phyloP scores from a whole-genome alignment of 2,888 invertebrate genomes.

The Punctoribates punctum region DNA sequence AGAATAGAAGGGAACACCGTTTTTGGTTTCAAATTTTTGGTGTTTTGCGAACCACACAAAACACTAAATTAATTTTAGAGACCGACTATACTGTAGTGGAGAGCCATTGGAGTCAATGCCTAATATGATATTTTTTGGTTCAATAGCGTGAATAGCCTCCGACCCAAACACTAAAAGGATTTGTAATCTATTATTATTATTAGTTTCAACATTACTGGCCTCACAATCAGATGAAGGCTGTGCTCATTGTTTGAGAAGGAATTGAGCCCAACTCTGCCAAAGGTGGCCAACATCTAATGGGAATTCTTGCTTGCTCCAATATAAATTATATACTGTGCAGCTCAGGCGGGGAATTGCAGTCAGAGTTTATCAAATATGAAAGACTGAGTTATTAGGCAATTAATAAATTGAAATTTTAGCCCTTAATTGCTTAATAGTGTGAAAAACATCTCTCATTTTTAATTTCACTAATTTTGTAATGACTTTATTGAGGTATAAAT shows the following conservation, averaged over 20 bases:
- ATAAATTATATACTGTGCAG: too few relatives aligned
- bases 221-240: not conserved
- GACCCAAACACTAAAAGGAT: conserved; percentile 2
- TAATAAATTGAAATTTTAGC: not conserved
- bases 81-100: conserved; percentile 3
- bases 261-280: not conserved
- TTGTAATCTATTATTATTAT: conserved; percentile 34
- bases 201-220: not conserved
- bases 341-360: too few relatives aligned
- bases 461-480: not conserved
- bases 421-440: not conserved
- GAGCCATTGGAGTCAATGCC: not conserved
- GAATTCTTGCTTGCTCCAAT: too few relatives aligned
- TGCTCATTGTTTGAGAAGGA: not conserved
- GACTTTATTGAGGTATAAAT: too few relatives aligned
- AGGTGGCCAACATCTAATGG: too few relatives aligned
- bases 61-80: conserved; percentile 13
- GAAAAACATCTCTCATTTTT: not conserved
- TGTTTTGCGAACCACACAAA: not conserved
- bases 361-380: too few relatives aligned
- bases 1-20: too few relatives aligned
- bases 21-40: conserved; percentile 3
- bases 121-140: conserved; percentile 1
- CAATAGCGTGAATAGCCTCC: not conserved
- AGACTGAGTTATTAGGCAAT: not conserved